Conservation (phyloP, 2,113 vertebrate genomes). For the Abramis brama region DNA sequence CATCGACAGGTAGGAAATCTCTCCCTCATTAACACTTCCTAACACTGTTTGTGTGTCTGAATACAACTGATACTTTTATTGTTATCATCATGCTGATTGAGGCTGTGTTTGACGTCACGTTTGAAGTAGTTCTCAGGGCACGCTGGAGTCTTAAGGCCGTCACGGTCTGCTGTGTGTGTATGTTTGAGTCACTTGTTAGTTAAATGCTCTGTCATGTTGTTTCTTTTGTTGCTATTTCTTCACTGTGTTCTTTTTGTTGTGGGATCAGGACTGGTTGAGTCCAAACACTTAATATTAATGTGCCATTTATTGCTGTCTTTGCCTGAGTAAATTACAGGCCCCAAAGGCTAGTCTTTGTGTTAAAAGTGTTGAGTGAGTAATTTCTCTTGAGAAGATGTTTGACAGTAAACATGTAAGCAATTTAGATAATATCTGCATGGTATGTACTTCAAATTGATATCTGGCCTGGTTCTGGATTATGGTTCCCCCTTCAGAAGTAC, state of each 20-base stretch:
- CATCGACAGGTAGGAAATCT: slow-evolving; percentile 84
- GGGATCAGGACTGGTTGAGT: neutral
- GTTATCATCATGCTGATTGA: neutral
- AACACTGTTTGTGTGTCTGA: neutral
- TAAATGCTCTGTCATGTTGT: slow-evolving; percentile 18
- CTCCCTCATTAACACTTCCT: neutral
- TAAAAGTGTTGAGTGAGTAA: slow-evolving; percentile 29
- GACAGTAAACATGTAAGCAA: slow-evolving; percentile 49
- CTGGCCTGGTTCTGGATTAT: slow-evolving; percentile 38
- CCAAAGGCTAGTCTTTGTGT: slow-evolving; percentile 19
- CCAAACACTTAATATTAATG: slow-evolving; percentile 25
- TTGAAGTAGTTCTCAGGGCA: neutral
- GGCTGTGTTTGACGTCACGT: neutral
- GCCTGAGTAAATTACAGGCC: slow-evolving; percentile 15
- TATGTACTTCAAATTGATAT: slow-evolving; percentile 46
- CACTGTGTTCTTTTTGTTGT: neutral
- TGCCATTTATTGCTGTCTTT: slow-evolving; percentile 16
- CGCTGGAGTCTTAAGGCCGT: neutral
- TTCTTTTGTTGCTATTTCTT: neutral
- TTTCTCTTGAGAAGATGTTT: slow-evolving; percentile 37
- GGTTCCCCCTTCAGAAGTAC: slow-evolving; percentile 15
- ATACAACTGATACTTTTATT: neutral
- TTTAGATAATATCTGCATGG: slow-evolving; percentile 51
- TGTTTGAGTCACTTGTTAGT: neutral
- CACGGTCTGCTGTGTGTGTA: neutral